Evolutionary conservation across 2,797 vertebrate genomes (phyloP), one percentile per base, ranked within the genome.

Genomic region (Serranus cabrilla): DNA sequence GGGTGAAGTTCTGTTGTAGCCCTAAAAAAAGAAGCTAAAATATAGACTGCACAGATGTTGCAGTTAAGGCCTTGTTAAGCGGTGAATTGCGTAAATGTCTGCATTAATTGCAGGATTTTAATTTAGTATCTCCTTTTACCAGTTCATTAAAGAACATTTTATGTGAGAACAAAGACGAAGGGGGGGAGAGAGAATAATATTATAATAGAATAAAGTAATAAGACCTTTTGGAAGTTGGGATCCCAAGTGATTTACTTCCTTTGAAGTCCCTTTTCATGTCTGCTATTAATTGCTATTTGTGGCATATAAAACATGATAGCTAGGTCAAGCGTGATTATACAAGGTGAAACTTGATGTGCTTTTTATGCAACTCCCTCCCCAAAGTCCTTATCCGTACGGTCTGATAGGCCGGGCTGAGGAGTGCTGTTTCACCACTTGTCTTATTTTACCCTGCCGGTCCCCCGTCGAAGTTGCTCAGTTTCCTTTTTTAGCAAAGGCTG

Each of bases 401-500:
- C 64, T 34, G 70, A 66, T 59, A 62, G 71, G 46, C 75, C 23
- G 9, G 18, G 12, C 65, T 34, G 65, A 81, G 84, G 86, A 85
- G 69, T 89, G 87, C 86, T 87, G 89, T 87, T 90, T 89, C 86
- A 90, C 86, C 83, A 37, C 86, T 80, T 64, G 65, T 86, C 73
- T 86, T 85, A 87, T 93, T 91, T 94, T 92, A 92, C 72, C 76
- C 70, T 25, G 11, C 73, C 17, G 71, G 73, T 82, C 81, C 85
- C 76, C 68, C 2, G 54, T 82, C 84, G 85, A 90, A 90, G 80
- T 81, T n/a, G 74, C 66, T 82, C 85, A 85, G 60, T 73, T 92
- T 93, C 90, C 91, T 93, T 92, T 94, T 95, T 95, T 93, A 94
- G 91, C 89, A 75, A 64, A 2, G 39, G 89, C 93, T 95, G 92